phyloP scores from a whole-genome alignment of 2,888 invertebrate genomes.

The Lucinisca nassula region DNA sequence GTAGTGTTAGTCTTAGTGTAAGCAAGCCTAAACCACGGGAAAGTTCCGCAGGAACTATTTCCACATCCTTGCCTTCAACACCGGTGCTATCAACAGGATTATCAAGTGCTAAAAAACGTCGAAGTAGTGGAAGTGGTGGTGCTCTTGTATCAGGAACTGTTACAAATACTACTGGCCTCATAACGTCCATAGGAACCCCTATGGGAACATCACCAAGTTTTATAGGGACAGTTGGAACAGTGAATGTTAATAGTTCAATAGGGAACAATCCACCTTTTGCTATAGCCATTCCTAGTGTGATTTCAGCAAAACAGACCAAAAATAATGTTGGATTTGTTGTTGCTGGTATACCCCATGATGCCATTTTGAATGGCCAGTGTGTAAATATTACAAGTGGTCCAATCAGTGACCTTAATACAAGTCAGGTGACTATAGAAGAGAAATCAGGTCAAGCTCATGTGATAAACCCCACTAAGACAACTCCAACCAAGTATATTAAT shows the following conservation, averaged over 20 bases:
- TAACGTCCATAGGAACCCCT: constrained; percentile 53
- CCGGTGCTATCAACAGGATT: constrained; percentile 28
- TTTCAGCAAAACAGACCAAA: constrained; percentile 73
- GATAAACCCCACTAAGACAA: constrained; percentile 48
- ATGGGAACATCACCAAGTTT: constrained; percentile 65
- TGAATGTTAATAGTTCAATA: constrained; percentile 63
- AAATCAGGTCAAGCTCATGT: constrained; percentile 51
- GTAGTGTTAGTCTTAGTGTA: constrained; percentile 9
- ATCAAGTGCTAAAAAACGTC: constrained; percentile 74
- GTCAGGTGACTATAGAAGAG: constrained; percentile 70
- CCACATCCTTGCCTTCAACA: constrained; percentile 12
- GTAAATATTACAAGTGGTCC: constrained; percentile 80
- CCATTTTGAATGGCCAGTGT: constrained; percentile 82
- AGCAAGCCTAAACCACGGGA: constrained; percentile 75
- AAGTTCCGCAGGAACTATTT: constrained; percentile 52
- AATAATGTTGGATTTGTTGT: constrained; percentile 80
- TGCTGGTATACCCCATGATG: constrained; percentile 78
- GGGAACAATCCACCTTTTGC: constrained; percentile 72
- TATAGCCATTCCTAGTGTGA: constrained; percentile 78
- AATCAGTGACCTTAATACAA: constrained; percentile 69
- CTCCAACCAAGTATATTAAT: constrained; percentile 43
- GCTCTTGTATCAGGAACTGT: constrained; percentile 57
- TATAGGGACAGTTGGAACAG: constrained; percentile 66
- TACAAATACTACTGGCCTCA: constrained; percentile 35
- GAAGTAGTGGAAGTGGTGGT: constrained; percentile 77